Conservation (phyloP, 2,888 invertebrate genomes). For the Pyrocoelia pectoralis region DNA sequence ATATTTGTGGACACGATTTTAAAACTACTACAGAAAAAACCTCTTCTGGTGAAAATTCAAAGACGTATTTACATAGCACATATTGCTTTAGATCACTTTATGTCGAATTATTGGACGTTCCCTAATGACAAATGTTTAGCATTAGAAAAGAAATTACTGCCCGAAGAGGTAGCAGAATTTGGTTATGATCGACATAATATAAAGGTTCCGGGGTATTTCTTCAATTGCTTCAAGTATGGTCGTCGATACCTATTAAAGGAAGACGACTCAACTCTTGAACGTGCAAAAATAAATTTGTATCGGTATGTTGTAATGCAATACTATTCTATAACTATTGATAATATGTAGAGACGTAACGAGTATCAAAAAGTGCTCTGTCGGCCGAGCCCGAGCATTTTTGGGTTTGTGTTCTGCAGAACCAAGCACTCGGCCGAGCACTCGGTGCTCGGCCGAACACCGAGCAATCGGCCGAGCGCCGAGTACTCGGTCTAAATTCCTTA, state of each 20-base stretch:
- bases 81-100: conserved; percentile 75
- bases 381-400: too few species aligned
- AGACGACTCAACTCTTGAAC: conserved; percentile 64
- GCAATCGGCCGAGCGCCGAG: too few species aligned
- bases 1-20: conserved; percentile 74
- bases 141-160: conserved; percentile 63
- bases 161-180: conserved; percentile 65
- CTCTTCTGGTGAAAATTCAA: conserved; percentile 81
- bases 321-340: not conserved
- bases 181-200: conserved; percentile 66
- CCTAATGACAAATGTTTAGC: conserved; percentile 67
- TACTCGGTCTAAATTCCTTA: too few species aligned
- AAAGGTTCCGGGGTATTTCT: conserved; percentile 63
- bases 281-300: conserved; percentile 62
- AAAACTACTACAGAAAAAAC: conserved; percentile 71
- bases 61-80: conserved; percentile 81
- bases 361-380: too few species aligned
- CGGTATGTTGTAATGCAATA: conserved; percentile 58
- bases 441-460: too few species aligned
- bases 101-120: conserved; percentile 81
- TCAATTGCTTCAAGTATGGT: conserved; percentile 67
- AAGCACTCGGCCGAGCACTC: too few species aligned
- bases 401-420: too few species aligned
- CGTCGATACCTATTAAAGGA: conserved; percentile 75
- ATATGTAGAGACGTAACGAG: too few species aligned